Evolutionary conservation across 1,140 invertebrate genomes (phyloP), one percentile per base, ranked within the genome.

Genomic region (Drosophila cardini): DNA sequence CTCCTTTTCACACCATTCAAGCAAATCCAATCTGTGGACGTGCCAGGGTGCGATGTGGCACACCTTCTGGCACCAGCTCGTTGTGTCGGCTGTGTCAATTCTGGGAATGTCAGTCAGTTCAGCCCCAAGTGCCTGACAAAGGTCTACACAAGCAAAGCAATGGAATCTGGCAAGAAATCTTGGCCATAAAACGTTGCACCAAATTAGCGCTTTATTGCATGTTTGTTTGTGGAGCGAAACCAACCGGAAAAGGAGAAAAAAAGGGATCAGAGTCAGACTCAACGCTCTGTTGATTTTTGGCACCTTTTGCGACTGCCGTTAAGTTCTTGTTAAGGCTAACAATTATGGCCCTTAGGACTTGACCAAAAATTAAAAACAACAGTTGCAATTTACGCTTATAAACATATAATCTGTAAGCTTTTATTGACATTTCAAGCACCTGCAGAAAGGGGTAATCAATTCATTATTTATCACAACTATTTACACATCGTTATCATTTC

Each of bases 171-270:
- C 15, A 9, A 53, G 60, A 13, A 72, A 64, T 3, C 69, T 26
- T 21, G 72, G 53, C 83, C 65, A 86, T 87, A 87, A 86, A 86
- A 87, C 48, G 77, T 89, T 89, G 80, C 70, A 75, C 42, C 77
- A 83, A 87, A 87, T 89, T 87, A 87, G 77, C 76, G 80, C 84
- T 89, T 86, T 89, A 87, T 87, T 87, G 84, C 84, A 48, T 87
- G 84, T 89, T 89, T 87, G 84, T 84, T 84, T 84, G 83, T 36
- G 62, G 34, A 21, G n/a, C 30, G 48, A 21, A 42, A 43, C 34
- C 67, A 72, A 64, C 65, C 72, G 78, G 80, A 77, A 69, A 62
- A 26, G 21, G 21, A 26, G 21, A 26, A 26, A 26, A 26, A 26
- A 26, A 64, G 46, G 64, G 40, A n/a, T 15, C 34, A 21, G 21